phyloP scores from a whole-genome alignment of 2,797 vertebrate species.

The Morelia viridis region DNA sequence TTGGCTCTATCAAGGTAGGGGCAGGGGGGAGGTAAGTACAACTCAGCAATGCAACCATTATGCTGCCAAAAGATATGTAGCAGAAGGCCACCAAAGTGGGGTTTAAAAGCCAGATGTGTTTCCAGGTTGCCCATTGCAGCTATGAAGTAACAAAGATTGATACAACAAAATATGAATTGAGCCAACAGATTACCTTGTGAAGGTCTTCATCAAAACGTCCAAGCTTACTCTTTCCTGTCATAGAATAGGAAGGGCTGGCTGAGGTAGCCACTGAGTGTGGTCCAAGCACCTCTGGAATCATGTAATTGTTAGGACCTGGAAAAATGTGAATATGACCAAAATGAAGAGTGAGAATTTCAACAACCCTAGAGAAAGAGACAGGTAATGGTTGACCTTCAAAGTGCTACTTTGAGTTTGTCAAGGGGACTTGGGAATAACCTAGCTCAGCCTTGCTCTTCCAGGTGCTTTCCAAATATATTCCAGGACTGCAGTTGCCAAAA shows the following conservation, averaged over 20 bases:
- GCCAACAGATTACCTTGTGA: constrained; percentile 58
- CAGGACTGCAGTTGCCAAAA: neutral
- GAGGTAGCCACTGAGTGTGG: constrained; percentile 52
- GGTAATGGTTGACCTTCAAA: neutral
- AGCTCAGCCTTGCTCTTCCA: neutral
- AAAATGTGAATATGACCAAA: neutral
- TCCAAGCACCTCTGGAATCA: constrained; percentile 61
- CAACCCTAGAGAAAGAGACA: neutral
- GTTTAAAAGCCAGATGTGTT: neutral
- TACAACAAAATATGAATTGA: neutral
- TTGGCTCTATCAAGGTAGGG: neutral
- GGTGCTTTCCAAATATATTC: neutral
- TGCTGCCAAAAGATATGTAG: neutral
- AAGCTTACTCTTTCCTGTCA: constrained; percentile 61
- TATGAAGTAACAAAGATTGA: neutral
- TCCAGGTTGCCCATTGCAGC: neutral
- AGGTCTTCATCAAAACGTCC: constrained; percentile 64
- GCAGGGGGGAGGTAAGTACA: neutral
- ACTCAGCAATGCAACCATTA: neutral
- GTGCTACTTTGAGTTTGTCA: neutral
- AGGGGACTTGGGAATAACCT: neutral
- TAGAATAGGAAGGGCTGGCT: constrained; percentile 65
- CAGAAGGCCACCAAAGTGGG: neutral
- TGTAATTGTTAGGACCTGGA: constrained; percentile 62
- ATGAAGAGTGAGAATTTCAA: neutral